phyloP scores from a whole-genome alignment of 2,113 vertebrate species.

The Lagopus leucura region DNA sequence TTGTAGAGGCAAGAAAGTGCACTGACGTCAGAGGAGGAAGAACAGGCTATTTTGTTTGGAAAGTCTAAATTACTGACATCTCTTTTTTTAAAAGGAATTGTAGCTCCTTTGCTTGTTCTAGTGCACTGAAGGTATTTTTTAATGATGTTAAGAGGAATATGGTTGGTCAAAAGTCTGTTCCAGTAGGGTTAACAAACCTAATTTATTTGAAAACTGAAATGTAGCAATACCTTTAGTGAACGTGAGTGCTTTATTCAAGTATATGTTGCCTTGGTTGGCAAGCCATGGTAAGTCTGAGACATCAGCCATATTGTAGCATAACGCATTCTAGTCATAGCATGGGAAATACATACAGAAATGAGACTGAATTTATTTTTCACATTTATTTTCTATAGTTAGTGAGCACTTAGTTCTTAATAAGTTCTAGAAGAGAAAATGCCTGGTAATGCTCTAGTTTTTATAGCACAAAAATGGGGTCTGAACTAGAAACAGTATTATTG shows the following conservation, averaged over 20 bases:
- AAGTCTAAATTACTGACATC: neutral
- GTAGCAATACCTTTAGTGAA: neutral
- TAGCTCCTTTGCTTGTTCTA: neutral
- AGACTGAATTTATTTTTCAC: neutral
- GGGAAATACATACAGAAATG: neutral
- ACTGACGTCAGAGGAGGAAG: neutral
- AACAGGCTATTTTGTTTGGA: neutral
- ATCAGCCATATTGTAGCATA: neutral
- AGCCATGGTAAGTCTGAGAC: neutral
- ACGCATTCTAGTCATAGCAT: neutral
- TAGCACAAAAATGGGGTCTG: neutral
- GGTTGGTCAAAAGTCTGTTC: neutral
- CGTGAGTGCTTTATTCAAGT: neutral
- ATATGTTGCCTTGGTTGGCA: neutral
- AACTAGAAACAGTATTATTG: neutral
- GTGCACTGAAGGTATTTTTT: neutral
- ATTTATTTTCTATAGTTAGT: neutral
- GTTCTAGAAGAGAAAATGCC: neutral
- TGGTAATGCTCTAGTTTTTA: neutral
- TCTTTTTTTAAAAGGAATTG: neutral
- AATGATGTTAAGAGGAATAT: neutral
- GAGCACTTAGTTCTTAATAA: neutral
- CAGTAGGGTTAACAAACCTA: neutral
- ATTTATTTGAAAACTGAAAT: neutral
- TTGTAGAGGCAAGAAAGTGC: neutral